Conservation (phyloP, 37 sponge, comb jelly and placozoan species). For the Cliona cf. orientalis region DNA sequence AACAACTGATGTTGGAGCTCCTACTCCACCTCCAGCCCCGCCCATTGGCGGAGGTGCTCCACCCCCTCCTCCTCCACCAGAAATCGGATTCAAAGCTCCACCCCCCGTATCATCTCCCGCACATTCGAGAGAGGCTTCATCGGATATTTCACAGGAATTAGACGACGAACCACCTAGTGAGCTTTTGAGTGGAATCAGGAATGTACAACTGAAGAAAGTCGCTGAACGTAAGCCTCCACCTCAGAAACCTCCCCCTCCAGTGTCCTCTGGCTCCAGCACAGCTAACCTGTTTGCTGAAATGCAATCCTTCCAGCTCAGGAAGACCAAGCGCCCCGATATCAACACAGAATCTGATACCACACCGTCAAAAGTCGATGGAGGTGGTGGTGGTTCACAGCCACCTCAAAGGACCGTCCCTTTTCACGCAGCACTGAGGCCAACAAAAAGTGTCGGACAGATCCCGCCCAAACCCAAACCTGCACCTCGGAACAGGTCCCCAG, state of each 20-base stretch:
- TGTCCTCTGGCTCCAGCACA: background rate
- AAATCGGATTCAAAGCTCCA: background rate
- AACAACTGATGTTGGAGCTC: background rate
- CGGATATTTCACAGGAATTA: too few species aligned
- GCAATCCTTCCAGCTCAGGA: constrained; percentile 21
- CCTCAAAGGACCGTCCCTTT: too few species aligned
- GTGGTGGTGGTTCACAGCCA: too few species aligned
- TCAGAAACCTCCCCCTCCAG: background rate
- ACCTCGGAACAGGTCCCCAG: too few species aligned
- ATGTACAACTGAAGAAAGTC: constrained; percentile 30
- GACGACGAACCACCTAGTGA: too few species aligned
- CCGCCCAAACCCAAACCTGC: too few species aligned
- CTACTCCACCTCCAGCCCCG: constrained; percentile 34
- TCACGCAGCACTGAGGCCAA: too few species aligned
- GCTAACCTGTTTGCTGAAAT: constrained; percentile 30
- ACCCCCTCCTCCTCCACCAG: constrained; percentile 1
- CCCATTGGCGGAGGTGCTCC: background rate
- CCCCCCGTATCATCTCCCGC: background rate
- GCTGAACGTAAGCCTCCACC: background rate
- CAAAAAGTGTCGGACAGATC: too few species aligned
- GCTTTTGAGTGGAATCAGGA: constrained; percentile 8
- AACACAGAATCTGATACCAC: background rate
- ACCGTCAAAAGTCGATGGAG: background rate
- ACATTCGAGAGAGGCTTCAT: too few species aligned
- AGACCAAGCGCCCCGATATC: background rate